Percentiles rank a stretch among this genome's conserved stretches.
phyloP scores from a whole-genome alignment of 2,797 vertebrate species.

The Sebastes diploproa region DNA sequence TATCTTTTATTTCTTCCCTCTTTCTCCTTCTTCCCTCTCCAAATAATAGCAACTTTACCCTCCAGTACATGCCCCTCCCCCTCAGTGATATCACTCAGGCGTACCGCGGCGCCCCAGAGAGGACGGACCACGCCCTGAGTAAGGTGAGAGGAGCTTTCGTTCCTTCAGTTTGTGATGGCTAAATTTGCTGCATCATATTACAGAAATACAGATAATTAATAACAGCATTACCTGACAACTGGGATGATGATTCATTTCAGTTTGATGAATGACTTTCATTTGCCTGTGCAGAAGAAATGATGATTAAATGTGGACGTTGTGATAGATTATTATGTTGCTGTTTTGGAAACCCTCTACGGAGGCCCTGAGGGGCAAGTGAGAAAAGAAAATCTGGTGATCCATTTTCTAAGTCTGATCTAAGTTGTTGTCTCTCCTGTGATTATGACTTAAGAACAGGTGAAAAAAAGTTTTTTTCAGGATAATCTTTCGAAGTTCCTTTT shows the following conservation, averaged over 20 bases:
- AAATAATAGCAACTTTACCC: conserved; percentile 87
- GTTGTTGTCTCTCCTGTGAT: too few species aligned
- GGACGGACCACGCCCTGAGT: conserved; percentile 89
- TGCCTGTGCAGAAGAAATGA: background rate
- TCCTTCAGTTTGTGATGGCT: background rate
- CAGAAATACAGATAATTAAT: background rate
- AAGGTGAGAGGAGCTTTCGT: conserved; percentile 78
- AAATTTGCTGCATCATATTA: background rate
- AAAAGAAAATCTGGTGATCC: background rate
- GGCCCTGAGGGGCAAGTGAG: background rate
- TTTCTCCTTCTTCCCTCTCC: background rate
- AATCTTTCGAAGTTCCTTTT: too few species aligned
- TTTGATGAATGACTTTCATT: conserved; percentile 44
- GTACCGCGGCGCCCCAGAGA: conserved; percentile 88
- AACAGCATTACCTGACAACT: background rate
- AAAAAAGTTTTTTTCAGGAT: too few species aligned
- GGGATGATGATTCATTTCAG: background rate
- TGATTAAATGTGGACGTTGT: background rate
- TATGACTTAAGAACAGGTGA: too few species aligned
- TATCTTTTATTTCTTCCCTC: background rate
- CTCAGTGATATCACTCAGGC: conserved; percentile 91
- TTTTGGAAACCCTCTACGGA: background rate
- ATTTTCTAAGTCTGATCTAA: too few species aligned
- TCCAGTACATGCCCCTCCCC: conserved; percentile 93
- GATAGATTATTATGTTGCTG: background rate